Base-by-base conservation (phyloP, 2,113 vertebrate species). In the Cettia cetti region DNA sequence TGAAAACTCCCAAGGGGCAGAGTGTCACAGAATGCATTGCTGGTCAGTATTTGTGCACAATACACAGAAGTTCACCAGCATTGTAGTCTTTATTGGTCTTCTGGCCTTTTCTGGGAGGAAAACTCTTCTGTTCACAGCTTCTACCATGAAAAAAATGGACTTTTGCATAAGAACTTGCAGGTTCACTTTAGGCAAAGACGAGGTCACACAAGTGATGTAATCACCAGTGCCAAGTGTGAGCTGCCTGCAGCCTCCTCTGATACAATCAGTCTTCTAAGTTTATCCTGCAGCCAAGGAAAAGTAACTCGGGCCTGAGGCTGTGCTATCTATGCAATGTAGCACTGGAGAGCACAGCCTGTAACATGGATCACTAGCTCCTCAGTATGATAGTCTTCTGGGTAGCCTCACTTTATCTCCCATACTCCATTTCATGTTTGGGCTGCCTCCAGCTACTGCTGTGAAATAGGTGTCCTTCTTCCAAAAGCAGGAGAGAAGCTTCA, bases 41-140 rank as follows among this genome's bases (percentile, higher is more conserved):
- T 53, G 28, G 1, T 24, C 28, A 70, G 50, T n/a, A n/a, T n/a
- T n/a, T n/a, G n/a, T n/a, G 5, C 47, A 50, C 21, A 66, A 18
- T 17, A 68, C 7, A 1, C 2, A 1, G 45, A 70, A 16, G 5
- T 39, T 61, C 1, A 1, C 10, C 7, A 18, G 9, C 23, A 33
- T 1, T 69, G 22, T 22, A 63, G 11, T 49, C 37, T 53, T 70
- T n/a, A 35, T 35, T 70, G 11, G 27, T 75, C 28, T 79, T 87
- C 26, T 28, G 17, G 13, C 49, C 11, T 63, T 63, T 81, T 82
- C 31, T 45, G 70, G 33, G 35, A 70, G 17, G 31, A 91, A 81
- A 54, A 35, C 6, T 15, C 15, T 30, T 50, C n/a, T 76, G 2
- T 83, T 83, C 42, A 14, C 60, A 6, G 42, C 63, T 82, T 59